These are phyloP conservation scores for Verasper variegatus DNA, from an alignment of 2,113 vertebrate genomes.

Conservation along the genomic window DNA sequence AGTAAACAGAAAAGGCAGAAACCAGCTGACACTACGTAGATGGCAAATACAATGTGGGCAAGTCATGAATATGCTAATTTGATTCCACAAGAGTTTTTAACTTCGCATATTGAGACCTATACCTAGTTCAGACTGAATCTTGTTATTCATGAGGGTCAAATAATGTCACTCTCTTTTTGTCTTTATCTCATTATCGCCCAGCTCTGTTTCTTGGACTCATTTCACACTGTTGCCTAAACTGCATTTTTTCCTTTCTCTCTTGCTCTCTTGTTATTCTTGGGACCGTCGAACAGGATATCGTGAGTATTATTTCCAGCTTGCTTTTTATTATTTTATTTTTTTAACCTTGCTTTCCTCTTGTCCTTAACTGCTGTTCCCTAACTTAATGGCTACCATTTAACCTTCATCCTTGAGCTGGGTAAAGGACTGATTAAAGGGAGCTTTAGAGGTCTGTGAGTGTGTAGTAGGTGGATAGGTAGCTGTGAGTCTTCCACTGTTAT, in stretches of 20 bases:
- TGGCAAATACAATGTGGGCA: too few relatives aligned
- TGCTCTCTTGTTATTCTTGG: constrained; percentile 48
- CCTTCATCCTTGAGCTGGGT: constrained; percentile 38
- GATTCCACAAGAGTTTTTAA: too few relatives aligned
- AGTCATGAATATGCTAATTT: too few relatives aligned
- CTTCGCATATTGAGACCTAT: too few relatives aligned
- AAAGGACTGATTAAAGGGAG: neutral
- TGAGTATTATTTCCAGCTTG: constrained; percentile 81
- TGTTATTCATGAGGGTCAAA: neutral
- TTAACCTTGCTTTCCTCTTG: constrained; percentile 5
- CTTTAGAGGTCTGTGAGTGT: neutral
- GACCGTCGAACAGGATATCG: constrained; percentile 86
- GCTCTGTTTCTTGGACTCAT: constrained; percentile 2
- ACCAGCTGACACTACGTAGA: too few relatives aligned
- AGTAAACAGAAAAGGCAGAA: too few relatives aligned
- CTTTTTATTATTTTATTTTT: constrained; percentile 20
- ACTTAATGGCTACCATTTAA: constrained; percentile 40
- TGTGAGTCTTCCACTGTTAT: neutral
- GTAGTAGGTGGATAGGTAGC: neutral
- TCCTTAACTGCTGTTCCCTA: constrained; percentile 29
- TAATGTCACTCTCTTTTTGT: neutral
- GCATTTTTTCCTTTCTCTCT: constrained; percentile 25
- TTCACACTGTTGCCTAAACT: constrained; percentile 29
- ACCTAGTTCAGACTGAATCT: too few relatives aligned
- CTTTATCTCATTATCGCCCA: constrained; percentile 10